Evolutionary conservation across 2,888 invertebrate genomes (phyloP).

Genomic region (Poecilobothrus nobilitatus): DNA sequence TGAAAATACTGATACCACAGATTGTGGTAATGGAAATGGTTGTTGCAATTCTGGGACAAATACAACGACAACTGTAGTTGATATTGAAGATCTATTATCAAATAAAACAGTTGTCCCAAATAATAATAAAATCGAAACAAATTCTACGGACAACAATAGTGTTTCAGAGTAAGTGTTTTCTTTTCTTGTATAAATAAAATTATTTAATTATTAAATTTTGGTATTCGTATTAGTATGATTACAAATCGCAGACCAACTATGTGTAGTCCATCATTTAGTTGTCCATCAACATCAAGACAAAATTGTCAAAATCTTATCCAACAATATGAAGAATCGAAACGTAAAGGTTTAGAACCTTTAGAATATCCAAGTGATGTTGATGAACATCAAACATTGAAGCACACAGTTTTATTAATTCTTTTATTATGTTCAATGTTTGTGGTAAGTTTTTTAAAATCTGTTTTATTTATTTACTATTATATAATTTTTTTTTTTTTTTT

Average conservation of each 20-base stretch:
- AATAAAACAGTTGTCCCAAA: conserved; percentile 25
- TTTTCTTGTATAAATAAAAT: background rate
- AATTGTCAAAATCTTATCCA: conserved; percentile 47
- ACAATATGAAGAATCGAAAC: conserved; percentile 47
- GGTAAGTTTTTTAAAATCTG: conserved; percentile 49
- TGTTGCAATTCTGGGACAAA: conserved; percentile 33
- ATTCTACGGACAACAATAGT: background rate
- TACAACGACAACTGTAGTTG: conserved; percentile 45
- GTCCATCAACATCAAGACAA: conserved; percentile 45
- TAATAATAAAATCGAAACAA: conserved; percentile 10
- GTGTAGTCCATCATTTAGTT: conserved; percentile 49
- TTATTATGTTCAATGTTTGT: conserved; percentile 81
- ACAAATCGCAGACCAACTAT: conserved; percentile 24
- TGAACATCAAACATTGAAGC: conserved; percentile 66
- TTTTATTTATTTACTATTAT: background rate
- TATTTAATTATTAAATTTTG: background rate
- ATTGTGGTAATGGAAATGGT: conserved; percentile 34
- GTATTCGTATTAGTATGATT: background rate
- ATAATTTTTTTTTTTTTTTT: conserved; percentile 14
- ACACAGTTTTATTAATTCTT: conserved; percentile 71
- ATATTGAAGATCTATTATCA: conserved; percentile 55
- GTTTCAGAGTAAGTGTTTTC: background rate
- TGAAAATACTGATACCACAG: conserved; percentile 25
- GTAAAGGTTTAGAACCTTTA: conserved; percentile 47
- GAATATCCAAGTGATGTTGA: conserved; percentile 49